Percentiles rank a stretch among this genome's conserved stretches.
These are phyloP conservation scores for Tethea ocularis DNA, from an alignment of 2,888 invertebrate genomes.

Conservation along the genomic window DNA sequence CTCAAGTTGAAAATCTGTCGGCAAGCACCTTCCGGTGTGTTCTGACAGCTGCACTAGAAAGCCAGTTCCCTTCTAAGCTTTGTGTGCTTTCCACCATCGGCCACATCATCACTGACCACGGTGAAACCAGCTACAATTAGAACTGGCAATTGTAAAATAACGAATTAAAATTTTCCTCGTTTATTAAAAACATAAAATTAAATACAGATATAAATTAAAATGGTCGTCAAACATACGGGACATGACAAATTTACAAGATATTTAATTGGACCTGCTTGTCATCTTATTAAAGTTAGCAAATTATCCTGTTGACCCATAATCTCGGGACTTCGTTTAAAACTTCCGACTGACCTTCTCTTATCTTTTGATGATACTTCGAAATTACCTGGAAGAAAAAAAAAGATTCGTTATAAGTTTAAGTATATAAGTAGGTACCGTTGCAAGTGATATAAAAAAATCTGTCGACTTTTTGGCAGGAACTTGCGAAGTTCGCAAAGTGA, in stretches of 20 bases:
- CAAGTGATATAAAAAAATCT: no score
- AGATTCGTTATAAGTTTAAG: conserved; percentile 12
- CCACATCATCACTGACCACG: no score
- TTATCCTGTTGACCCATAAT: conserved; percentile 39
- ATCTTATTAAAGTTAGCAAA: conserved; percentile 47
- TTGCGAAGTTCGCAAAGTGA: no score
- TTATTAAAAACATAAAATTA: not conserved
- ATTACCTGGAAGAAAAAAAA: conserved; percentile 17
- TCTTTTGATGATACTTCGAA: conserved; percentile 1
- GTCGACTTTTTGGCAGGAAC: no score
- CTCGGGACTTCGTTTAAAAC: conserved; percentile 39
- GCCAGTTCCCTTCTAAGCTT: no score
- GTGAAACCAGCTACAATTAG: no score
- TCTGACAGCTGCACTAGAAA: no score
- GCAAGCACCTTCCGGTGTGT: no score
- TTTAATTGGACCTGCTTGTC: conserved; percentile 17
- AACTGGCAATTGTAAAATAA: no score
- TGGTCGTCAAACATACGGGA: not conserved
- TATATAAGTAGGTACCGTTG: no score
- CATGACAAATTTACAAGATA: not conserved
- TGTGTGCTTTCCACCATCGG: no score
- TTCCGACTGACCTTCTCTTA: conserved; percentile 33
- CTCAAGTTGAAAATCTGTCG: no score
- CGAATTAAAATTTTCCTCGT: not conserved
- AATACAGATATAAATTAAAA: not conserved